Evolutionary conservation across 2,888 invertebrate species (phyloP).

Genomic region (Xanthia togata): DNA sequence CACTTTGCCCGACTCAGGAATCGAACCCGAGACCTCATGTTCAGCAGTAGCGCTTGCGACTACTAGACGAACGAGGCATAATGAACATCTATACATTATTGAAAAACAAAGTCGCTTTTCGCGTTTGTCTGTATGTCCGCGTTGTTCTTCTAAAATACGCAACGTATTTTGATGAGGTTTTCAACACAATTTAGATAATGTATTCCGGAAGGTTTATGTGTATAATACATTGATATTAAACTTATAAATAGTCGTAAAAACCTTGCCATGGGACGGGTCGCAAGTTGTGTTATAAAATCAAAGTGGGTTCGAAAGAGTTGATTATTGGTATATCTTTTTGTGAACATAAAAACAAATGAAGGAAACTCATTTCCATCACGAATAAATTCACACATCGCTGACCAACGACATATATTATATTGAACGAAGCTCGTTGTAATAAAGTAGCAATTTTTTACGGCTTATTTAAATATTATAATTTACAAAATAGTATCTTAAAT

Average conservation of each 20-base stretch:
- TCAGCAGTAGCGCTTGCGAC: not conserved
- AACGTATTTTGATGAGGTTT: too few species aligned
- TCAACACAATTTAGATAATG: too few species aligned
- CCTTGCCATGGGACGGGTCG: too few species aligned
- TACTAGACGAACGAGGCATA: not conserved
- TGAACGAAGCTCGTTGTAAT: not conserved
- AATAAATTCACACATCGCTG: constrained; percentile 37
- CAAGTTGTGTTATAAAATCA: not conserved
- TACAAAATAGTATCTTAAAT: constrained; percentile 18
- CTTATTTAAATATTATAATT: constrained; percentile 47
- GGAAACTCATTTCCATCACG: not conserved
- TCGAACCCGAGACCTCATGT: not conserved
- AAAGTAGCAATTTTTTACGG: constrained; percentile 33
- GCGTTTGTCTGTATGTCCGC: too few species aligned
- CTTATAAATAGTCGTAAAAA: too few species aligned
- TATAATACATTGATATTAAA: too few species aligned
- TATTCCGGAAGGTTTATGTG: too few species aligned
- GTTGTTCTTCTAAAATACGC: too few species aligned
- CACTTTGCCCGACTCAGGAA: not conserved
- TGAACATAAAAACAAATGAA: constrained; percentile 2
- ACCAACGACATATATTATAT: constrained; percentile 13
- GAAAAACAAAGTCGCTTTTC: too few species aligned
- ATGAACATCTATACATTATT: too few species aligned
- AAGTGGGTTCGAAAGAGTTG: not conserved
- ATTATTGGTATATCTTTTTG: not conserved